Evolutionary conservation across 2,797 vertebrate genomes (phyloP).

Genomic region (Phaenicophaeus curvirostris): DNA sequence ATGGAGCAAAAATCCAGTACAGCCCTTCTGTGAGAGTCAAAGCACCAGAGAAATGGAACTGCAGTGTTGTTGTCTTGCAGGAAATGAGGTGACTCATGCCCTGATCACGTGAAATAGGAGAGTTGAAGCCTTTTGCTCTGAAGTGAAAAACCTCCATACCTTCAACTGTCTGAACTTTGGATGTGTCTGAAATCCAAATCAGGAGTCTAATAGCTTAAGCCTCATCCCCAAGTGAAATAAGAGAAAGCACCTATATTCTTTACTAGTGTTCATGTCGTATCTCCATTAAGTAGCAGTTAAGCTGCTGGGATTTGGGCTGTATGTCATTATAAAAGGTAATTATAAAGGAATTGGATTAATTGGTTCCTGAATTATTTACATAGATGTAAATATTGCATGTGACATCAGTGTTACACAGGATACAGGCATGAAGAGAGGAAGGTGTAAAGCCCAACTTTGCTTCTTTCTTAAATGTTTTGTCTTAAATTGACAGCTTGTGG

Average conservation of each 20-base stretch:
- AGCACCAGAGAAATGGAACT: neutral
- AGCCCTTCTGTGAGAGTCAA: neutral
- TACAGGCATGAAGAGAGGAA: constrained; percentile 22
- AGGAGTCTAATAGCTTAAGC: constrained; percentile 10
- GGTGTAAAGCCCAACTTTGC: neutral
- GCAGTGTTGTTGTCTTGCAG: neutral
- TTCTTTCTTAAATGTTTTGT: no score
- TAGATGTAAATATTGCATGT: constrained; percentile 75
- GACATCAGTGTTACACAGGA: constrained; percentile 59
- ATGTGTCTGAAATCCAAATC: neutral
- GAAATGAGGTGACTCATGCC: neutral
- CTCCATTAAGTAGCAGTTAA: constrained; percentile 76
- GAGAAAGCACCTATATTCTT: constrained; percentile 40
- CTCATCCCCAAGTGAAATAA: constrained; percentile 18
- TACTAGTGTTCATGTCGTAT: constrained; percentile 65
- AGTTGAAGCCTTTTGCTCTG: neutral
- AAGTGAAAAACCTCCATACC: neutral
- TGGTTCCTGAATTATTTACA: constrained; percentile 80
- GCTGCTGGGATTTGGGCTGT: constrained; percentile 70
- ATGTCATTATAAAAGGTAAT: constrained; percentile 73
- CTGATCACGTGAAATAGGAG: neutral
- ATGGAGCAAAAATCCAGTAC: neutral
- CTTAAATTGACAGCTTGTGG: no score
- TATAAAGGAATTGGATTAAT: constrained; percentile 80
- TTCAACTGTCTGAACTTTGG: neutral